phyloP scores from a whole-genome alignment of 2,797 vertebrate species.

The Sylvia borin region DNA sequence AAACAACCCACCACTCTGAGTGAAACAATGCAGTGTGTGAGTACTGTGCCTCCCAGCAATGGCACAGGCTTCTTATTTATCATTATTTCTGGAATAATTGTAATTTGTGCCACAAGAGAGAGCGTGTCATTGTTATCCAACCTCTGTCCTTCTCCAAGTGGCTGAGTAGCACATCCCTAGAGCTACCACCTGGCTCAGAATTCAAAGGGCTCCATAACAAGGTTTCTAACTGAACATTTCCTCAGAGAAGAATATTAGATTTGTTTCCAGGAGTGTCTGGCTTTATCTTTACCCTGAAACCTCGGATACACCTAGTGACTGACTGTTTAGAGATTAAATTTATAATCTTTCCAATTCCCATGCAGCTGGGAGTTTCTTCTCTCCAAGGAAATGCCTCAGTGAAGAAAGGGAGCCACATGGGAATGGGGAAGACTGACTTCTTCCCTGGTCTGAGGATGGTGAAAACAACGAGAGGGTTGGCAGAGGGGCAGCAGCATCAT shows the following conservation, averaged over 20 bases:
- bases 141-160: not conserved
- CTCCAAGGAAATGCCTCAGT: not conserved
- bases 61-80: not conserved
- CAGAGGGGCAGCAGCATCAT: not conserved
- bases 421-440: not conserved
- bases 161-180: not conserved
- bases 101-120: not conserved
- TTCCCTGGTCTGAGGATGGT: not conserved
- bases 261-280: not conserved
- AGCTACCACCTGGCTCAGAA: not conserved
- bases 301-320: not conserved
- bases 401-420: not conserved
- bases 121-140: not conserved
- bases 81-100: not conserved
- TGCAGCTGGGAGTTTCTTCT: not conserved
- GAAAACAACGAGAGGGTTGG: not conserved
- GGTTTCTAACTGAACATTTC: not conserved
- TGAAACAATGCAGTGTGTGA: not conserved
- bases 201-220: not conserved
- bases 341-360: not conserved
- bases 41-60: not conserved
- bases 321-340: not conserved
- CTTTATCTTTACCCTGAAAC: not conserved
- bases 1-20: not conserved
- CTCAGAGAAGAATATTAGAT: not conserved